These are phyloP conservation scores for Hedya salicella DNA, from an alignment of 2,888 invertebrate genomes.

Conservation along the genomic window DNA sequence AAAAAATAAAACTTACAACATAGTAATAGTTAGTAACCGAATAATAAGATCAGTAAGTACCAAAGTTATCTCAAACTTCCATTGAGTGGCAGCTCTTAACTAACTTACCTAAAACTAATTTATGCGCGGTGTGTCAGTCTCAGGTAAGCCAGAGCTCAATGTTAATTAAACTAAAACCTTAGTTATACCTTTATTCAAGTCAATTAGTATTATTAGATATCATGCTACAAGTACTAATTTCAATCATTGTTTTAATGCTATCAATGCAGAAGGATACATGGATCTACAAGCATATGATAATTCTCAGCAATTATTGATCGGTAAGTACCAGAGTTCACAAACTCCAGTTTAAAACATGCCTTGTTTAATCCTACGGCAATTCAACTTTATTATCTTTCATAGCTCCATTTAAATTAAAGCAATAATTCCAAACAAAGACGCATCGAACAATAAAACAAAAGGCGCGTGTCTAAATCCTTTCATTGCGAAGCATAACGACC, in stretches of 20 bases:
- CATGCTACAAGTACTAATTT: conserved; percentile 7
- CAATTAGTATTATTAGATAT: background rate
- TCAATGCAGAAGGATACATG: conserved; percentile 66
- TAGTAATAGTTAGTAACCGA: background rate
- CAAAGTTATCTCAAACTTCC: conserved; percentile 19
- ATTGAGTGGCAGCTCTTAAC: background rate
- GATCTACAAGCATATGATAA: conserved; percentile 76
- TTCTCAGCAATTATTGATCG: conserved; percentile 72
- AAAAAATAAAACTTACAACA: no score
- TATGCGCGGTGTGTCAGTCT: conserved; percentile 7
- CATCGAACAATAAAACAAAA: conserved; percentile 44
- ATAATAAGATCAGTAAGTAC: conserved; percentile 36
- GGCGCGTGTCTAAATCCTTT: conserved; percentile 56
- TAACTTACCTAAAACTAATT: conserved; percentile 17
- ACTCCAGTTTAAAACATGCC: conserved; percentile 3
- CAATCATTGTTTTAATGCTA: conserved; percentile 39
- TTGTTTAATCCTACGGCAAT: background rate
- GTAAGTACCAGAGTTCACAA: conserved; percentile 58
- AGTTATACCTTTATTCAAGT: background rate
- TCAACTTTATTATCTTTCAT: conserved; percentile 10
- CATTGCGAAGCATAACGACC: conserved; percentile 51
- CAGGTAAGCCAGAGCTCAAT: conserved; percentile 10
- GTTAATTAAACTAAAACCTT: conserved; percentile 10
- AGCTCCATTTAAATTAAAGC: conserved; percentile 39
- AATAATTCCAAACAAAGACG: conserved; percentile 39